Conservation (phyloP, 2,888 invertebrate genomes). For the Malacosoma neustria region DNA sequence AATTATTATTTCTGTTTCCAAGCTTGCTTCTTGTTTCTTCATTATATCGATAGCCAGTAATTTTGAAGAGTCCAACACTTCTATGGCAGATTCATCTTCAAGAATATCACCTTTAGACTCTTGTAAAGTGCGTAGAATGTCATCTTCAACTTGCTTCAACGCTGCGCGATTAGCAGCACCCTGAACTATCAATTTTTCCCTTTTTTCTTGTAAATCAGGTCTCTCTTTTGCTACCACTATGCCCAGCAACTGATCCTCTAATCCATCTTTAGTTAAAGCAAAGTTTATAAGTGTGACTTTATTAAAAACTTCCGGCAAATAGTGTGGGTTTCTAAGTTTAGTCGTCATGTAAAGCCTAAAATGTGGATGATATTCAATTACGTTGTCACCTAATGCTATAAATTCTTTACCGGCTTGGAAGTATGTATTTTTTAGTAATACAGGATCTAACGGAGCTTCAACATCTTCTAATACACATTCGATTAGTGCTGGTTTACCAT, state of each 20-base stretch:
- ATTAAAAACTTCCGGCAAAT: slow-evolving; percentile 87
- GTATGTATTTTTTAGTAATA: slow-evolving; percentile 83
- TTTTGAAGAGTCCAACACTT: slow-evolving; percentile 91
- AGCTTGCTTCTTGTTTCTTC: slow-evolving; percentile 85
- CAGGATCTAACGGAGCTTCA: slow-evolving; percentile 85
- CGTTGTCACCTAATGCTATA: slow-evolving; percentile 85
- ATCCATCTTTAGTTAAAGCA: slow-evolving; percentile 85
- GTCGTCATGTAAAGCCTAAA: slow-evolving; percentile 89
- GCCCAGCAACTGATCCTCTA: slow-evolving; percentile 88
- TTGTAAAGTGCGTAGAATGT: slow-evolving; percentile 88
- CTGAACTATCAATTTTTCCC: slow-evolving; percentile 85
- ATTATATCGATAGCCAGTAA: slow-evolving; percentile 85
- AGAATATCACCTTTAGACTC: slow-evolving; percentile 90
- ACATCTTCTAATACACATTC: slow-evolving; percentile 86
- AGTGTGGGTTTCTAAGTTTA: slow-evolving; percentile 89
- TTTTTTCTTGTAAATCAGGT: slow-evolving; percentile 87
- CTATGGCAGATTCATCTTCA: slow-evolving; percentile 92
- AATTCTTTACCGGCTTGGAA: slow-evolving; percentile 82
- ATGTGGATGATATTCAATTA: slow-evolving; percentile 83
- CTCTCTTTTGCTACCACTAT: slow-evolving; percentile 90
- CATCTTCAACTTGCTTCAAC: slow-evolving; percentile 90
- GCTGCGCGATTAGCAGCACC: slow-evolving; percentile 87
- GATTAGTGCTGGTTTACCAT: slow-evolving; percentile 84
- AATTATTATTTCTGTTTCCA: slow-evolving; percentile 85
- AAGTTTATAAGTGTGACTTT: slow-evolving; percentile 90